Base-by-base conservation (phyloP, 2,888 invertebrate species). In the Fragum whitleyi region DNA sequence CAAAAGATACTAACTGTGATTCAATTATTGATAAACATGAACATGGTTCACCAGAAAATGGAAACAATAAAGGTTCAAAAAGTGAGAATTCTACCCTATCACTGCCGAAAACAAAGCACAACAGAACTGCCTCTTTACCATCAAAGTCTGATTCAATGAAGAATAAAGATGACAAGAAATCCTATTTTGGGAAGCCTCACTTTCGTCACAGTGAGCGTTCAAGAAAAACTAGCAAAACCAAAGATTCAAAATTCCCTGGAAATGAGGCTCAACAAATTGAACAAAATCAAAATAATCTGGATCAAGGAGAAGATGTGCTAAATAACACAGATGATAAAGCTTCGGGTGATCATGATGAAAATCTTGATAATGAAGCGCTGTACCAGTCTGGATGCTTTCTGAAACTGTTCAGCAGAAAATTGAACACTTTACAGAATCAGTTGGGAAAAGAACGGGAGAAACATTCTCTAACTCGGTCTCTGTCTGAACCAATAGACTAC, bases 331-430 rank as follows among this genome's bases (percentile, higher is more conserved):
- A 26, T 32, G 36, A 61, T 19, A 76, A 76, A 68, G 61, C 73
- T 57, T 76, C 71, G 65, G 71, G 67, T 51, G 72, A 81, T 23
- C 28, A 23, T 2, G 85, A 81, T 62, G 77, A 81, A 7, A 29
- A 23, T 61, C 21, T 57, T 9, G 71, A 79, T 42, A 68, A 57
- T 32, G 76, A 80, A 47, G 39, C 65, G 19, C 28, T 77, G 59
- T 73, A 57, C 19, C 78, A 82, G 77, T 77, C 81, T 69, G 90
- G 90, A 9, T 91, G 90, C 61, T 90, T 91, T 77, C 81, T 89
- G 29, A 89, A 88, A 74, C 87, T 91, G 14, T 88, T 90, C 42
- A 86, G 88, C 23, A 89, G 87, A 70, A 87, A 87, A 19, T 68
- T 86, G 28, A 83, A 85, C 11, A 82, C 75, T 9, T 67, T 83